Evolutionary conservation across 2,113 vertebrate species (phyloP).

Genomic region (Ardeotis arabs): DNA sequence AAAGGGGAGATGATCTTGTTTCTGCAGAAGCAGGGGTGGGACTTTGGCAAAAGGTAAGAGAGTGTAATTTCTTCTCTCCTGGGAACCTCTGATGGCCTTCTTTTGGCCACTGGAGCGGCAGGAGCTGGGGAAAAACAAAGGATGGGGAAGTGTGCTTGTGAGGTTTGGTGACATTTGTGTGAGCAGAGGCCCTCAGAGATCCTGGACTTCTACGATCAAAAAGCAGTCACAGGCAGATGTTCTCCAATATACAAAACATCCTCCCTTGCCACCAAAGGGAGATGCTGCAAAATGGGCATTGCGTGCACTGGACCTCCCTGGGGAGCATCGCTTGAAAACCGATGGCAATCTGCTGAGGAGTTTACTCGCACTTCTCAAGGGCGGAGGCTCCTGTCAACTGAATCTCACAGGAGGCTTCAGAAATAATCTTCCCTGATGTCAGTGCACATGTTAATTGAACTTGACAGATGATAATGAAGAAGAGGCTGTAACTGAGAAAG

Average conservation of each 20-base stretch:
- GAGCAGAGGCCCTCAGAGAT: not conserved
- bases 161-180: not conserved
- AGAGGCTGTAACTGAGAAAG: not conserved
- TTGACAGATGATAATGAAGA: constrained; percentile 43
- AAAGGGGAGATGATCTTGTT: not conserved
- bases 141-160: not conserved
- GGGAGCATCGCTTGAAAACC: not conserved
- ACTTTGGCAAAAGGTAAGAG: not conserved
- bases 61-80: not conserved
- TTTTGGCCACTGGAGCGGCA: not conserved
- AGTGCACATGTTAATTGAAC: constrained; percentile 1
- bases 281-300: not conserved
- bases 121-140: not conserved
- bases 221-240: not conserved
- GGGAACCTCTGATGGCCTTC: not conserved
- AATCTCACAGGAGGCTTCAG: not conserved
- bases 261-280: not conserved
- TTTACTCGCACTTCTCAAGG: not conserved
- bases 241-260: not conserved
- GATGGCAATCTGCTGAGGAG: not conserved
- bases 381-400: not conserved
- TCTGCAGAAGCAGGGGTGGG: not conserved
- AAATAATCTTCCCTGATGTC: not conserved
- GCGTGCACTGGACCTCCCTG: not conserved
- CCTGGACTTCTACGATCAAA: not conserved